These are phyloP conservation scores for Macropodus opercularis DNA, from an alignment of 2,797 vertebrate species.

Conservation along the genomic window DNA sequence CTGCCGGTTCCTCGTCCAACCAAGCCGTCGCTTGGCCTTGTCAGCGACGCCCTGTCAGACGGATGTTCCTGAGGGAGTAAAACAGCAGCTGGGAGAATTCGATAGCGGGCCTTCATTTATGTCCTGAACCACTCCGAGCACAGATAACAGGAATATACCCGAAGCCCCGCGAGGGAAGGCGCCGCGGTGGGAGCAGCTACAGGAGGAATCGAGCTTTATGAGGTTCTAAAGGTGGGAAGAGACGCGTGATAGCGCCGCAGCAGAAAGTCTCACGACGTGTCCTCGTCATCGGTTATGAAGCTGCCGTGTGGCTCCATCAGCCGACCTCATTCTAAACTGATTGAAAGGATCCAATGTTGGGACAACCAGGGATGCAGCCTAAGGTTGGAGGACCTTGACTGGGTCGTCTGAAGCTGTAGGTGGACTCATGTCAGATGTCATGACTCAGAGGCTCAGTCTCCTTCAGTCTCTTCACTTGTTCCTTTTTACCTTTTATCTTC, in stretches of 20 bases:
- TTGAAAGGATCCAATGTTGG: too few species aligned
- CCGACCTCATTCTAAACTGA: too few species aligned
- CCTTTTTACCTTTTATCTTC: not conserved
- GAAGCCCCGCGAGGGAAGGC: slow-evolving; percentile 13
- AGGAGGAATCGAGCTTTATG: not conserved
- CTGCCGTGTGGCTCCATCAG: too few species aligned
- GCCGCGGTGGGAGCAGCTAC: not conserved
- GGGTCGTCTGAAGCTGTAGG: too few species aligned
- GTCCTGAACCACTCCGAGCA: slow-evolving; percentile 15
- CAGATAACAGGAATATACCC: slow-evolving; percentile 40
- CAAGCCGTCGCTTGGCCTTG: slow-evolving; percentile 29
- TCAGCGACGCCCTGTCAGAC: slow-evolving; percentile 57
- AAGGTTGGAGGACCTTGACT: too few species aligned
- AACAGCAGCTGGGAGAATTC: slow-evolving; percentile 6
- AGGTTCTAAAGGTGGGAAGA: not conserved
- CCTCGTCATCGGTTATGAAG: too few species aligned
- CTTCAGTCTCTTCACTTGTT: too few species aligned
- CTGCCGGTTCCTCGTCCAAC: slow-evolving; percentile 28
- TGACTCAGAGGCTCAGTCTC: too few species aligned
- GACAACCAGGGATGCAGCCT: too few species aligned
- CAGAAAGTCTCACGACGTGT: too few species aligned
- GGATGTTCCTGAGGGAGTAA: slow-evolving; percentile 23
- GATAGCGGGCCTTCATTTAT: slow-evolving; percentile 37
- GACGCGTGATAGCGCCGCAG: too few species aligned
- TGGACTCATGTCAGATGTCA: too few species aligned